A percentile compares a stretch with the other conserved stretches of the same genome.
Conservation (phyloP, 2,113 vertebrate species). For the Peromyscus leucopus region DNA sequence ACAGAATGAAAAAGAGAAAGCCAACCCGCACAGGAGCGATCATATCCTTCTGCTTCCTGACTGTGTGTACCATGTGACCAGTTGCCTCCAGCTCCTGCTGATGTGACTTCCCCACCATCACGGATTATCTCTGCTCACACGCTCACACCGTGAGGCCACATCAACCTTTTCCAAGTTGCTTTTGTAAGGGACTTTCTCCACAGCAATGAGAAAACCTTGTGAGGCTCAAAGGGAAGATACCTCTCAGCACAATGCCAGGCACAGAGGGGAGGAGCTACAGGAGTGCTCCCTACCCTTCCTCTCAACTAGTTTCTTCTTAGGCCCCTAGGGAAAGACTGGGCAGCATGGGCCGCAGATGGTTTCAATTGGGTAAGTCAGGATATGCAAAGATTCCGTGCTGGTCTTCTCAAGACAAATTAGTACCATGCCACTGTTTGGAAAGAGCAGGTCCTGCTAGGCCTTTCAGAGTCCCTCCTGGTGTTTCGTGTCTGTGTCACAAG, state of each 20-base stretch:
- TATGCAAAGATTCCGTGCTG: slow-evolving; percentile 14
- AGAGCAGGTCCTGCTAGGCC: neutral
- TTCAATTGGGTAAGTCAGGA: slow-evolving; percentile 45
- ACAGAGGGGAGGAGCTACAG: neutral
- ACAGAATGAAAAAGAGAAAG: neutral
- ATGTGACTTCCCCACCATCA: too few relatives aligned
- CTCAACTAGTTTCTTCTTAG: neutral
- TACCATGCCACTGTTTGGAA: slow-evolving; percentile 2
- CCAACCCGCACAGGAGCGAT: too few relatives aligned
- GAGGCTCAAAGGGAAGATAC: neutral
- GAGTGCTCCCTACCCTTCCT: neutral
- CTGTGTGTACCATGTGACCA: neutral
- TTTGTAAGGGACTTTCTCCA: neutral
- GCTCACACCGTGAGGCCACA: neutral
- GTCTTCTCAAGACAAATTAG: slow-evolving; percentile 35
- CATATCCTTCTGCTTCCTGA: neutral
- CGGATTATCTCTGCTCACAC: neutral
- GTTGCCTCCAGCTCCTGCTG: neutral
- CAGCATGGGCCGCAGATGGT: neutral
- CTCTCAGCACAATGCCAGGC: neutral
- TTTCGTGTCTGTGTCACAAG: neutral
- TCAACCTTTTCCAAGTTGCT: neutral
- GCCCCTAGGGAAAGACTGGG: neutral
- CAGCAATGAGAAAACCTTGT: neutral
- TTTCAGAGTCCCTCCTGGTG: neutral